Conservation (phyloP, 2,888 invertebrate species). For the Halocaridina rubra region DNA sequence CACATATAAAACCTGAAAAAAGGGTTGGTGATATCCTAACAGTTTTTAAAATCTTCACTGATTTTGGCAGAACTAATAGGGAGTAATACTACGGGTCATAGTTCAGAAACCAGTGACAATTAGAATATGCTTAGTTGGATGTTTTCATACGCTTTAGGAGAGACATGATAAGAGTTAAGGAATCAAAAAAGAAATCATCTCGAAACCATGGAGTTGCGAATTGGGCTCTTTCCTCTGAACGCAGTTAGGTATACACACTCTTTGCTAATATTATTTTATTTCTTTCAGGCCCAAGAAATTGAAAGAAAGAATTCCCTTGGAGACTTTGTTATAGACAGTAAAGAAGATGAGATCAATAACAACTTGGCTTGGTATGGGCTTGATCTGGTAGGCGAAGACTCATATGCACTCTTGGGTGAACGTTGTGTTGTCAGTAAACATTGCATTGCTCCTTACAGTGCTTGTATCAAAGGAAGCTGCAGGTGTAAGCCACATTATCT, state of each 20-base stretch:
- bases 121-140: neutral
- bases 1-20: too few relatives aligned
- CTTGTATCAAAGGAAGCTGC: conserved; percentile 36
- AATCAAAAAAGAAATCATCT: too few relatives aligned
- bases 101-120: too few relatives aligned
- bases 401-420: neutral
- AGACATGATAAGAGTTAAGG: too few relatives aligned
- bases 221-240: too few relatives aligned
- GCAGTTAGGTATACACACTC: neutral
- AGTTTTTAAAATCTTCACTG: too few relatives aligned
- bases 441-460: neutral
- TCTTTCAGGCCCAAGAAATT: neutral
- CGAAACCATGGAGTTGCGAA: too few relatives aligned
- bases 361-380: neutral
- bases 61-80: too few relatives aligned
- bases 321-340: neutral
- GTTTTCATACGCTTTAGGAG: neutral
- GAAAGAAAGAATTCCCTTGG: neutral
- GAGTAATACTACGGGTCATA: too few relatives aligned
- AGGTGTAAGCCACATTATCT: conserved; percentile 33
- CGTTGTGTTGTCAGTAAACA: conserved; percentile 11
- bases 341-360: neutral
- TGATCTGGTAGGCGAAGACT: neutral
- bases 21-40: too few relatives aligned
- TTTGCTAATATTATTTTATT: neutral